Percentiles rank a stretch among this genome's conserved stretches.
Evolutionary conservation across 1,140 invertebrate species (phyloP).

Genomic region (Drosophila truncata): DNA sequence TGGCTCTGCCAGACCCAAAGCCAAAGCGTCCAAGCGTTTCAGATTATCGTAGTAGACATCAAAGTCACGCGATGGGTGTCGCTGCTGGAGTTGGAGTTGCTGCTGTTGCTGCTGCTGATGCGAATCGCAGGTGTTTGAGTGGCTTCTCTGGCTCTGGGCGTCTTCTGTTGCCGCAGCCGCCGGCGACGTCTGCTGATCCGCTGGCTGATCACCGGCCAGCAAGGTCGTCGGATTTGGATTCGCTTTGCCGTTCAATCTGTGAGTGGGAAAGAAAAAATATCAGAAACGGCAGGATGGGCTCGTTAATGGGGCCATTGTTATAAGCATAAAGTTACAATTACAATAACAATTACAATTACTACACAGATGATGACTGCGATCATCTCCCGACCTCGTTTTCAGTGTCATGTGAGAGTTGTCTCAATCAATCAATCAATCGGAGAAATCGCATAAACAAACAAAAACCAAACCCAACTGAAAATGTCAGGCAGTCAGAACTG

Average conservation of each 20-base stretch:
- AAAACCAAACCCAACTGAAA: constrained; percentile 7
- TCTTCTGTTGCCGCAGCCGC: constrained; percentile 40
- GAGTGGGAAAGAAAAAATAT: constrained; percentile 15
- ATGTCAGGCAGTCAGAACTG: constrained; percentile 23
- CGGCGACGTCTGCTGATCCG: constrained; percentile 32
- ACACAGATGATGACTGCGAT: constrained; percentile 4
- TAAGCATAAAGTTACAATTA: constrained; percentile 38
- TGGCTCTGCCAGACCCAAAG: constrained; percentile 71
- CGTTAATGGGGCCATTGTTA: constrained; percentile 73
- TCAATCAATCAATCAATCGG: constrained; percentile 44
- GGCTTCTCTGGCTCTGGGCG: constrained; percentile 63
- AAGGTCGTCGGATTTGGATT: constrained; percentile 54
- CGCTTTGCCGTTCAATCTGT: constrained; percentile 67
- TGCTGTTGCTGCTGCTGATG: constrained; percentile 64
- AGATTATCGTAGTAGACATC: constrained; percentile 84
- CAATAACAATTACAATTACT: constrained; percentile 35
- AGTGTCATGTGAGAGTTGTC: constrained; percentile 47
- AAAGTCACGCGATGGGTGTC: constrained; percentile 71
- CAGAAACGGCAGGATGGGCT: constrained; percentile 25
- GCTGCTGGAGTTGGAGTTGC: constrained; percentile 51
- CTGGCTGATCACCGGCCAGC: constrained; percentile 47
- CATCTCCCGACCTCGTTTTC: constrained; percentile 22
- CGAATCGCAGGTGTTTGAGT: constrained; percentile 72
- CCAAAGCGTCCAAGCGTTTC: constrained; percentile 81
- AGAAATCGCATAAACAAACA: constrained; percentile 29